Percentiles rank a stretch among this genome's conserved stretches.
Evolutionary conservation across 2,797 vertebrate species (phyloP).

Genomic region (Furcifer pardalis): DNA sequence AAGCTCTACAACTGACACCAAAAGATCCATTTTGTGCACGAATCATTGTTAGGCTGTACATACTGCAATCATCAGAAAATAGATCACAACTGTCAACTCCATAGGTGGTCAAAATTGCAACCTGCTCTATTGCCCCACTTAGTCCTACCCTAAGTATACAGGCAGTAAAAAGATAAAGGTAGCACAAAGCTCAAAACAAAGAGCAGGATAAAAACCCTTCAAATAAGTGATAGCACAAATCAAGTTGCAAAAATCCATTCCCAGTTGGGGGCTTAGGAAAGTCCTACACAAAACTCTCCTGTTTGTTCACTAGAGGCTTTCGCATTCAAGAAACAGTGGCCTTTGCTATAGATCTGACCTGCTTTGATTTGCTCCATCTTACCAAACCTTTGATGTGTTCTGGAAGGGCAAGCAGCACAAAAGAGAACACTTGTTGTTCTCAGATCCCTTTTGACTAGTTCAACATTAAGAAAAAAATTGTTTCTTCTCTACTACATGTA

Average conservation of each 20-base stretch:
- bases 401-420: not conserved
- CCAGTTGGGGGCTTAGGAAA: not conserved
- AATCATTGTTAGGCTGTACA: too few species aligned
- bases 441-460: not conserved
- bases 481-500: not conserved
- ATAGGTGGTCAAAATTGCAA: too few species aligned
- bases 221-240: not conserved
- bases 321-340: not conserved
- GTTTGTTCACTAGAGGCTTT: not conserved
- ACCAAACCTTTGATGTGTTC: not conserved
- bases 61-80: too few species aligned
- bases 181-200: not conserved
- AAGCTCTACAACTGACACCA: too few species aligned
- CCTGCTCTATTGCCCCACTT: too few species aligned
- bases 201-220: not conserved
- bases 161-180: not conserved
- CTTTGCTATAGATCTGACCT: not conserved
- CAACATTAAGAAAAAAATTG: not conserved
- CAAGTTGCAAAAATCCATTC: not conserved
- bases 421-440: not conserved
- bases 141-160: too few species aligned
- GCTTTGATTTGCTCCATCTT: not conserved
- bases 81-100: too few species aligned
- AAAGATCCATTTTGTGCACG: too few species aligned
- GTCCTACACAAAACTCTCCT: not conserved